Evolutionary conservation across 2,797 vertebrate genomes (phyloP).

Genomic region (Salarias fasciatus): DNA sequence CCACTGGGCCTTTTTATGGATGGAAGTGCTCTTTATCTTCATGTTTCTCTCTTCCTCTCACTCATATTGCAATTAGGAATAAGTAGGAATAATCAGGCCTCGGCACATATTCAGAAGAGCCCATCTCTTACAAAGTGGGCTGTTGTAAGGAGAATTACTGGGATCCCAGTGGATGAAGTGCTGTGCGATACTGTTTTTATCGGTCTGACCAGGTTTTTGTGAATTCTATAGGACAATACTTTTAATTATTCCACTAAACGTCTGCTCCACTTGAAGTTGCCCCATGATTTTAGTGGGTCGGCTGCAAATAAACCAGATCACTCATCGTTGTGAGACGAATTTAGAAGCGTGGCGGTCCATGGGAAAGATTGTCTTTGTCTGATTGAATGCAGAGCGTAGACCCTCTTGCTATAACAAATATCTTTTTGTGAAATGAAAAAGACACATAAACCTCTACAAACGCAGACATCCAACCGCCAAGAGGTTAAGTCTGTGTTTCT

Average conservation of each 20-base stretch:
- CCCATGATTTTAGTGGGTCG: slow-evolving; percentile 63
- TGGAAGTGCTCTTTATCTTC: slow-evolving; percentile 31
- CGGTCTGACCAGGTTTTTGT: slow-evolving; percentile 9
- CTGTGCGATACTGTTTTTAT: background rate
- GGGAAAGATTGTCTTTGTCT: background rate
- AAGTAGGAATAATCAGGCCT: slow-evolving; percentile 22
- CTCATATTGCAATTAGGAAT: slow-evolving; percentile 33
- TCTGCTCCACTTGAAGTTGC: slow-evolving; percentile 59
- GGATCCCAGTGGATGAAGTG: background rate
- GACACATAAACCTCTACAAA: slow-evolving; percentile 7
- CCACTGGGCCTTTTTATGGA: slow-evolving; percentile 29
- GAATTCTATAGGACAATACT: slow-evolving; percentile 12
- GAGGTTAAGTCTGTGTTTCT: slow-evolving; percentile 54
- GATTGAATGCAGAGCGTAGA: background rate
- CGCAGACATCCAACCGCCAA: slow-evolving; percentile 27
- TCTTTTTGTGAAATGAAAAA: background rate
- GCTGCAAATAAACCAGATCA: slow-evolving; percentile 69
- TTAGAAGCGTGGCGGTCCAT: background rate
- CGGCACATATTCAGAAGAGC: slow-evolving; percentile 3
- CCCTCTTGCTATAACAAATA: background rate
- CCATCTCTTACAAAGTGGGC: background rate
- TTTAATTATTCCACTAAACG: slow-evolving; percentile 39
- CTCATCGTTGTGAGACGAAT: slow-evolving; percentile 54
- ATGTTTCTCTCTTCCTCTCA: slow-evolving; percentile 2
- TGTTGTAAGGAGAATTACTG: slow-evolving; percentile 17